Evolutionary conservation across 2,113 vertebrate genomes (phyloP), one percentile per base, ranked within the genome.

Genomic region (Trematocara nigrifrons): DNA sequence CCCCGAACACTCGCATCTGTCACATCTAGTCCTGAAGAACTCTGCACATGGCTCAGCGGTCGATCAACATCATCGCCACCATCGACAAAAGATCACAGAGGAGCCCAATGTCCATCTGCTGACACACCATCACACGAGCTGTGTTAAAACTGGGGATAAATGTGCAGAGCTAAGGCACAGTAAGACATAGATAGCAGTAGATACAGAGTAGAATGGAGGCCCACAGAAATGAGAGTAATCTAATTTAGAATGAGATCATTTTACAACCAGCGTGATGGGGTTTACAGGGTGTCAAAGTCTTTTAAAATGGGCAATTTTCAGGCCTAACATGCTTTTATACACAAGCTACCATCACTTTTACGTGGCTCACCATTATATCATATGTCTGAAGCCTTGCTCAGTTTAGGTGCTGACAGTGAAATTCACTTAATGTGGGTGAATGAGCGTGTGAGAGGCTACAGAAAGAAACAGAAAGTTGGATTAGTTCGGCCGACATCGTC

Each of bases 341-440:
- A 78, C 79, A 64, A 80, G 51, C 79, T 64, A 53, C 56, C 47
- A 80, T 84, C 20, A 45, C 83, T 80, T 86, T 87, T 77, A 83
- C 80, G 81, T 59, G 82, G 82, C 84, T 59, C 69, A 29, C 84
- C 71, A 91, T 89, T 33, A 81, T 84, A 90, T 93, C 64, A 8
- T 38, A 87, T 90, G 85, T 90, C 85, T 85, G 51, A 78, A 69
- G 12, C 16, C 81, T 86, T 89, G 86, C 87, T 93, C 56, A 87
- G 85, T 91, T 92, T 66, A 38, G 57, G 52, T 33, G 81, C 85
- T 40, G 87, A 81, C 57, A 82, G 81, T 47, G 66, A 81, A 87
- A 94, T 87, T 81, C 35, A 56, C 79, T 91, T 92, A 90, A 90
- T 80, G 35, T 57, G 66, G 22, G 49, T 42, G 78, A 88, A 91